Evolutionary conservation across 2,888 invertebrate species (phyloP), one percentile per base, ranked within the genome.

Genomic region (Drosophila austrosaltans): DNA sequence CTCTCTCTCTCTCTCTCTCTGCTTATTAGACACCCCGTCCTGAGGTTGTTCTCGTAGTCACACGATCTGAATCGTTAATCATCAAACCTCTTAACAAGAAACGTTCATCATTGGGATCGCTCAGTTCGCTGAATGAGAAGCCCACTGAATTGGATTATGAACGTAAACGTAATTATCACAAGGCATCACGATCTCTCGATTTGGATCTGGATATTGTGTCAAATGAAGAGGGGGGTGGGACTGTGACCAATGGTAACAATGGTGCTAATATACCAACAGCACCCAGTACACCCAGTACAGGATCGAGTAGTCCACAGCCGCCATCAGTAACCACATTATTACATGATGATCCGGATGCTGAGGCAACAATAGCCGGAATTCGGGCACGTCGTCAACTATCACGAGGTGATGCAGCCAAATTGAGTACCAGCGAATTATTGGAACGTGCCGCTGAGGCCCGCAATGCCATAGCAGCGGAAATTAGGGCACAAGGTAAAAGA

Each of bases 31-130:
- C 96, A 70, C 96, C 97, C 71, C 94, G 96, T 69, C 94, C 95
- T 53, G 96, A 96, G 92, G 96, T 97, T 75, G 94, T 96, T 20
- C 93, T 97, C 81, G 96, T 96, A 84, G 94, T 97, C 81, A 95
- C 95, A 82, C 92, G 96, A 90, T 92, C 92, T 63, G 92, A 92
- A 69, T 92, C 92, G 66, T 79, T 92, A 61, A 76, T 92, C 53
- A 82, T 90, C 4, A 92, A 92, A 73, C 77, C 91, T 5, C 77
- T 92, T 39, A 90, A 90, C 72, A 92, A 92, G 75, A 92, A 92
- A 71, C 91, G 92, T 59, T 91, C 92, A 65, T 92, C 92, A 5
- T 77, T 92, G 58, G 92, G 92, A 42, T 92, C 92, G 1, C 82
- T 92, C 32, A 91, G 91, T 58, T 92, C 92, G 20, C 82, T 92